Conservation (phyloP, 2,888 invertebrate genomes). For the Cataglyphis albicans region DNA sequence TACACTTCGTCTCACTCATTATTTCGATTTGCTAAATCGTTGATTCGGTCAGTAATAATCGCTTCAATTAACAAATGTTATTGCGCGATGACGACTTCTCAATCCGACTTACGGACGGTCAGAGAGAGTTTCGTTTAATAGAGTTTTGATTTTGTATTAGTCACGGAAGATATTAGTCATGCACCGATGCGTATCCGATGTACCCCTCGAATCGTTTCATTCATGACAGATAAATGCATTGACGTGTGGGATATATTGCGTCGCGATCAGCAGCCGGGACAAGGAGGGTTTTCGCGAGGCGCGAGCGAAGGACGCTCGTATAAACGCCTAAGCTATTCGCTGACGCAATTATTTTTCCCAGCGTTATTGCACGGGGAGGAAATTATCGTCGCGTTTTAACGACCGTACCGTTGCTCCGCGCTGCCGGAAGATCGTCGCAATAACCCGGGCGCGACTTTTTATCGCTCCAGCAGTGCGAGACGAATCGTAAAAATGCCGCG, state of each 20-base stretch:
- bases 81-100: conserved; percentile 12
- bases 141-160: neutral
- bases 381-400: conserved; percentile 46
- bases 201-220: neutral
- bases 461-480: conserved; percentile 4
- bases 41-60: conserved; percentile 36
- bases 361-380: conserved; percentile 36
- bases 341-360: conserved; percentile 35
- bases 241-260: neutral
- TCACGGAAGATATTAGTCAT: conserved; percentile 15
- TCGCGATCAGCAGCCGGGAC: neutral
- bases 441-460: conserved; percentile 25
- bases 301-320: conserved; percentile 41
- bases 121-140: neutral
- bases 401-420: conserved; percentile 24
- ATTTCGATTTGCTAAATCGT: conserved; percentile 26
- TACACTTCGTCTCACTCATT: conserved; percentile 45
- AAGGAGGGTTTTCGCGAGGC: conserved; percentile 4
- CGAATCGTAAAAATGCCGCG: conserved; percentile 33
- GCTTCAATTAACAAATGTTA: conserved; percentile 34
- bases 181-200: neutral
- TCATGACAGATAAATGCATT: conserved; percentile 15
- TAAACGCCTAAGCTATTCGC: neutral
- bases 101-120: neutral
- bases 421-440: conserved; percentile 13